A percentile compares a stretch with the other conserved stretches of the same genome.
phyloP scores from a whole-genome alignment of 2,113 vertebrate species.

The Syngnathus floridae region DNA sequence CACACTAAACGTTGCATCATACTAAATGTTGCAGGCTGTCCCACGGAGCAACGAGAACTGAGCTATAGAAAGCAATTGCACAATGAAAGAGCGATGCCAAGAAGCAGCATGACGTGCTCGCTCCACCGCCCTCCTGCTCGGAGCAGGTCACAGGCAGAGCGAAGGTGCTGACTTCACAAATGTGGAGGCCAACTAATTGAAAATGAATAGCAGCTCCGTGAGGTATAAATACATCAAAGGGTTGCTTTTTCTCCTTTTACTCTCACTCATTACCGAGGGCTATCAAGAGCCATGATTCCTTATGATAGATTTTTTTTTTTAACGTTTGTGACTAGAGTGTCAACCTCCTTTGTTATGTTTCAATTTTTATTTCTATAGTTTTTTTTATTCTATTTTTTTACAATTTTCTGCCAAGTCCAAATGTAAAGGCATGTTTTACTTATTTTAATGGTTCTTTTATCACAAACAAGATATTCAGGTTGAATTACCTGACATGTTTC shows the following conservation, averaged over 20 bases:
- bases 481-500: no score
- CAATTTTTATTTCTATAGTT: no score
- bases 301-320: neutral
- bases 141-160: neutral
- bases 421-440: no score
- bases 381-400: no score
- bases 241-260: neutral
- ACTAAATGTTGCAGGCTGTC: neutral
- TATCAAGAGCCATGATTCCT: neutral
- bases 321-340: no score
- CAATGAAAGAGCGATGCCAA: conserved; percentile 4
- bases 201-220: neutral
- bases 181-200: conserved; percentile 2
- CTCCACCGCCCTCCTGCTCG: conserved; percentile 3
- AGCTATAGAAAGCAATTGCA: neutral
- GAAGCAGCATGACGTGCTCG: neutral
- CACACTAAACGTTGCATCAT: neutral
- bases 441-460: no score
- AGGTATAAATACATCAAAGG: conserved; percentile 2
- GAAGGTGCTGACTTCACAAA: conserved; percentile 3
- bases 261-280: neutral
- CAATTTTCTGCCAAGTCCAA: no score
- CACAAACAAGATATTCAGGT: no score
- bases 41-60: neutral
- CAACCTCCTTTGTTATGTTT: no score